A percentile compares a stretch with the other conserved stretches of the same genome.
Conservation (phyloP, 2,113 vertebrate species). For the Psittacus erithacus region DNA sequence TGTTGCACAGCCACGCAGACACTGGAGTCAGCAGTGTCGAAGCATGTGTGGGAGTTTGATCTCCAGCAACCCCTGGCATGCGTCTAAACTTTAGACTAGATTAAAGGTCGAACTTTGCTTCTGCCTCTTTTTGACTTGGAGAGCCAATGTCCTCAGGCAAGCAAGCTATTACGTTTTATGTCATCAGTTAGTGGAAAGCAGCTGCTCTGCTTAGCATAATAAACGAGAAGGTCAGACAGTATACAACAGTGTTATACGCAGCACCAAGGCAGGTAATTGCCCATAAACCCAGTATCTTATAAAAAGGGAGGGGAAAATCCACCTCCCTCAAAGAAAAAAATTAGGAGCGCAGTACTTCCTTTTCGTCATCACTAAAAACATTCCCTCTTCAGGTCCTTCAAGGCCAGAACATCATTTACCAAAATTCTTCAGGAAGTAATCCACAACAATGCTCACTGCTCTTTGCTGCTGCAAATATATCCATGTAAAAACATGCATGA, state of each 20-base stretch:
- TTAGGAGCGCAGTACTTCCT: neutral
- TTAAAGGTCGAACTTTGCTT: conserved; percentile 16
- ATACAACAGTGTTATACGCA: neutral
- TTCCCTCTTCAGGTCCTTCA: neutral
- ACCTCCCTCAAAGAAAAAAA: neutral
- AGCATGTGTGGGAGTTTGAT: neutral
- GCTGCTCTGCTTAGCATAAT: conserved; percentile 56
- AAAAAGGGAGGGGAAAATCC: conserved; percentile 11
- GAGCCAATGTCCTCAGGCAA: neutral
- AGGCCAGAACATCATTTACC: neutral
- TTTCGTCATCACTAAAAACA: neutral
- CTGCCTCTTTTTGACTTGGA: neutral
- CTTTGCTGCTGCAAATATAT: neutral
- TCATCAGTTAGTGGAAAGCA: conserved; percentile 38
- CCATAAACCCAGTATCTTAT: conserved; percentile 28
- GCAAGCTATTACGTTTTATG: conserved; percentile 27
- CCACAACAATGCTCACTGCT: neutral
- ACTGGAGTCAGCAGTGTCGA: neutral
- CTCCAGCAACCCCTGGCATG: neutral
- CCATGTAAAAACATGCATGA: neutral
- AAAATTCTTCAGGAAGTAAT: neutral
- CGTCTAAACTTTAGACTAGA: conserved; percentile 14
- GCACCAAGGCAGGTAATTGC: conserved; percentile 10
- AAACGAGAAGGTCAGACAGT: conserved; percentile 44
- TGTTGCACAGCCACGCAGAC: rapidly evolving